A percentile compares a stretch with the other conserved stretches of the same genome.
Conservation (phyloP, 1,140 invertebrate genomes). For the Pogonomyrmex californicus region DNA sequence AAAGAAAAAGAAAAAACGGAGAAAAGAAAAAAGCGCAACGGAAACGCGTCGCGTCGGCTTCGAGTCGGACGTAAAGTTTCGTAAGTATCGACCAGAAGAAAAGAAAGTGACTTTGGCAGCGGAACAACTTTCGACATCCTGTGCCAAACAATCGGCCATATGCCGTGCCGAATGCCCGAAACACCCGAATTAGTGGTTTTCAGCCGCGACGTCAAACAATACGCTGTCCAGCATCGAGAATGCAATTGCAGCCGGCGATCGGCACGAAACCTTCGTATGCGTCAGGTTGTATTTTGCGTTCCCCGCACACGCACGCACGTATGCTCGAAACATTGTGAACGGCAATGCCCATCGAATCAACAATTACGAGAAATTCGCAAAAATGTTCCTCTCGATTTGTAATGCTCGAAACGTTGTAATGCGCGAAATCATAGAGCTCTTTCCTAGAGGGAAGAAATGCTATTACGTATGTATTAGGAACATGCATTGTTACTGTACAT, state of each 20-base stretch:
- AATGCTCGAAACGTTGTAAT: not conserved
- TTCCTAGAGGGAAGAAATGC: not conserved
- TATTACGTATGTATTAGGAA: not conserved
- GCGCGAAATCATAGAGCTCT: not conserved
- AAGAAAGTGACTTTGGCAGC: conserved; percentile 66
- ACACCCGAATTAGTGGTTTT: conserved; percentile 72
- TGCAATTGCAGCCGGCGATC: conserved; percentile 69
- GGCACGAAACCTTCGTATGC: conserved; percentile 60
- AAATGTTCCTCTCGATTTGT: conserved; percentile 1
- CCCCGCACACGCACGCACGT: not conserved
- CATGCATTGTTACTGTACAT: not conserved
- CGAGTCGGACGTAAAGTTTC: conserved; percentile 66
- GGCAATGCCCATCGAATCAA: conserved; percentile 7
- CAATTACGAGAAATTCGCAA: conserved; percentile 36
- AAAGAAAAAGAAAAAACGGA: not conserved
- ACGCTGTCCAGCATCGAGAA: conserved; percentile 57
- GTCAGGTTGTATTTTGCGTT: conserved; percentile 56
- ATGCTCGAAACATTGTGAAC: not conserved
- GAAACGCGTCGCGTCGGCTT: conserved; percentile 66
- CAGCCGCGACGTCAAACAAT: conserved; percentile 69
- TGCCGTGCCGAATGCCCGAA: conserved; percentile 53
- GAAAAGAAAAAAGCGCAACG: conserved; percentile 44
- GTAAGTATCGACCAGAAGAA: conserved; percentile 67
- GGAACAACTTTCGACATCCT: conserved; percentile 73
- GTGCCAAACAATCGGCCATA: conserved; percentile 73